phyloP scores from a whole-genome alignment of 92 coral and sea anemone genomes.

The Parazoanthus atlanticus region DNA sequence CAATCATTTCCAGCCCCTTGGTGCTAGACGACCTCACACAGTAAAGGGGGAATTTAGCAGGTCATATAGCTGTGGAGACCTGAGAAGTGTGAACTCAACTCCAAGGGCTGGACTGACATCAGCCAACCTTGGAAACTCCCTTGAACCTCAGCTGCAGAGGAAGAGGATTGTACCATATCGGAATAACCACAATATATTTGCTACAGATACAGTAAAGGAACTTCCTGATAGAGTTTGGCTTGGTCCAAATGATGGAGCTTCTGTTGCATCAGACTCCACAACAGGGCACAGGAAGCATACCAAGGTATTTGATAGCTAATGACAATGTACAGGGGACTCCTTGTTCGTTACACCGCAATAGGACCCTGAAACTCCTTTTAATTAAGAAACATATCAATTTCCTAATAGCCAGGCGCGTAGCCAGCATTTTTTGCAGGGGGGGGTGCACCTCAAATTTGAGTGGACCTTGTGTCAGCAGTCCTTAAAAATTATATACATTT shows the following conservation, averaged over 20 bases:
- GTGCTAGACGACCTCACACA: constrained; percentile 78
- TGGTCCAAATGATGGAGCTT: constrained; percentile 57
- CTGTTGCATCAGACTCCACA: constrained; percentile 36
- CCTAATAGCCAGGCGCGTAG: too few relatives aligned
- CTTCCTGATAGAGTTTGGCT: constrained; percentile 84
- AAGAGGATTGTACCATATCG: constrained; percentile 90
- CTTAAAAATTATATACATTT: too few relatives aligned
- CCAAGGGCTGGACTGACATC: constrained; percentile 95
- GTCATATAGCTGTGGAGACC: constrained; percentile 61
- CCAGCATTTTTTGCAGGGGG: too few relatives aligned
- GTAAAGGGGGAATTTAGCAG: constrained; percentile 86
- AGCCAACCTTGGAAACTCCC: constrained; percentile 76
- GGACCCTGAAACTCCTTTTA: too few relatives aligned
- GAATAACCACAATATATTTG: constrained; percentile 91
- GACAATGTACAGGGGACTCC: neutral
- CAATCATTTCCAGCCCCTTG: constrained; percentile 77
- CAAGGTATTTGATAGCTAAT: constrained; percentile 2
- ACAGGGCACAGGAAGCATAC: constrained; percentile 2
- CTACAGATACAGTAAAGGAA: constrained; percentile 90
- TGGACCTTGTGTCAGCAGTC: too few relatives aligned
- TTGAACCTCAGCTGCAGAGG: constrained; percentile 94
- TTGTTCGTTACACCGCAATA: too few relatives aligned
- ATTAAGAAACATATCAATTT: neutral
- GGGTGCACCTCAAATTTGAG: too few relatives aligned
- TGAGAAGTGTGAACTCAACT: constrained; percentile 69